Base-by-base conservation (phyloP, 1,140 invertebrate genomes). In the Drosophila azteca region DNA sequence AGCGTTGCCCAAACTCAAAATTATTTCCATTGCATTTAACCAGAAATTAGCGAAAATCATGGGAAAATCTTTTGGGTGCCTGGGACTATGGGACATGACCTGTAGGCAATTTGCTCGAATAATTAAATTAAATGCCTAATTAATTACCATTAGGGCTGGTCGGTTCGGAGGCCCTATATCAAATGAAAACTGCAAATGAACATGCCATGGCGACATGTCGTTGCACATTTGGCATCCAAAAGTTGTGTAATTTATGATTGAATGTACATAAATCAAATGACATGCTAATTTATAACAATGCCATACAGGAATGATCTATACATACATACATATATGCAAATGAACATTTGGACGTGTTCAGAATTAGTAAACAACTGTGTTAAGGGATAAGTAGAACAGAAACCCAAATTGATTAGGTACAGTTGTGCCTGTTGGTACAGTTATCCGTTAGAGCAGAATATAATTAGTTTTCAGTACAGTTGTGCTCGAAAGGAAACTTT, bases 111-210 rank as follows among this genome's bases (percentile, higher is more conserved):
- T 58, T 66, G 70, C 68, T 43, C 49, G 67, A 62, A 77, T 84
- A 87, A 77, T 84, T 81, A 17, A 81, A 75, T 82, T 79, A 50
- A 81, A 87, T 84, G 68, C 82, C 76, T 70, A 85, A 85, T 84
- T 85, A 84, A 84, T 84, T 69, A 77, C 48, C 64, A 50, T 50
- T 66, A 68, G 31, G 60, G 49, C 13, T 51, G 11, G 45, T 44
- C 31, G 22, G n/a, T n/a, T n/a, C n/a, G n/a, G n/a, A n/a, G 52
- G 15, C 48, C 60, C 20, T 41, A 49, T 43, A 8, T 24, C 20
- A 58, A 29, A 44, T 69, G 24, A 53, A 69, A 5, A 31, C 44
- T 43, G 7, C 68, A 29, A 31, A 41, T 39, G 52, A 39, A 55
- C 62, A 55, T 55, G 6, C 6, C n/a, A 29, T 0, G n/a, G 17